Percentiles rank a stretch among this genome's conserved stretches.
phyloP scores from a whole-genome alignment of 2,113 vertebrate genomes.

The Tauraco erythrolophus region DNA sequence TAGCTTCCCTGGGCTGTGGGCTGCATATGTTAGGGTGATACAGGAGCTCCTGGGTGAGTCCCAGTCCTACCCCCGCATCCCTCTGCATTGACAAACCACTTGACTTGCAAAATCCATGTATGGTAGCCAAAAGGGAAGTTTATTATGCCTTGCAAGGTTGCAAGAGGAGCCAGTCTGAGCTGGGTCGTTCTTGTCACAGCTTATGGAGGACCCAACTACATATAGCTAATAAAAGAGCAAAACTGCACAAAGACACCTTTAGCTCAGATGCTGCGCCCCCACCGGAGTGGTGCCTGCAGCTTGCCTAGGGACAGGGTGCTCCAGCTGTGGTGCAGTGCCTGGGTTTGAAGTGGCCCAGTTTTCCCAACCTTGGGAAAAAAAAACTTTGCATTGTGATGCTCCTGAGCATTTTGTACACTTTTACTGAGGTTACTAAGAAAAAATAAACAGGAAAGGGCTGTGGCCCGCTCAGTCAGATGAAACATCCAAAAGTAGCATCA shows the following conservation, averaged over 20 bases:
- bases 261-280: background rate
- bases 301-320: background rate
- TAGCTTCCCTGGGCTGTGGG: background rate
- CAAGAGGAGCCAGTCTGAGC: background rate
- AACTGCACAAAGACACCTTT: background rate
- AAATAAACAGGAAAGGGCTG: background rate
- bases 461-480: background rate
- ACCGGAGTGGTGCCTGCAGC: rapidly evolving
- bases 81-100: background rate
- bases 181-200: background rate
- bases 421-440: background rate
- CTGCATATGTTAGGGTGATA: background rate
- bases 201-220: background rate
- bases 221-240: rapidly evolving
- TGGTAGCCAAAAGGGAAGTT: background rate
- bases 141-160: background rate
- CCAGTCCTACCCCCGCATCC: background rate
- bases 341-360: background rate
- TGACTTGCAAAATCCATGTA: background rate
- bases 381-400: background rate
- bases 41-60: background rate
- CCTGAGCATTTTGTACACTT: background rate
- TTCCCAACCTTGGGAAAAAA: background rate
- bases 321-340: background rate
- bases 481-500: background rate